Conservation (phyloP, 2,888 invertebrate genomes). For the Hofmannophila pseudospretella region DNA sequence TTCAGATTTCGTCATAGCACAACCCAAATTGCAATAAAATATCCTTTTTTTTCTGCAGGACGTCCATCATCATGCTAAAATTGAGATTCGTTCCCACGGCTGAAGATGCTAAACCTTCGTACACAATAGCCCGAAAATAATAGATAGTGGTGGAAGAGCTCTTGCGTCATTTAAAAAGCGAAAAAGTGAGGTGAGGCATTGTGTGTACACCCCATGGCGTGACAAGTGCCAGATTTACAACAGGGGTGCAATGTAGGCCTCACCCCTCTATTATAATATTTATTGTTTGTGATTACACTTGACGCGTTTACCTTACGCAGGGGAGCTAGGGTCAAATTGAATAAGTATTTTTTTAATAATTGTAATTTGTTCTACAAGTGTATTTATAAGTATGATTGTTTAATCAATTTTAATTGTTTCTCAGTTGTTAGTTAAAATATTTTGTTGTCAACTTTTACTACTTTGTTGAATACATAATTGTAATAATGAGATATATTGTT, state of each 20-base stretch:
- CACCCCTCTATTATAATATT: constrained; percentile 27
- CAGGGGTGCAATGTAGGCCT: constrained; percentile 30
- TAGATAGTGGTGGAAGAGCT: constrained; percentile 31
- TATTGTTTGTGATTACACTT: constrained; percentile 53
- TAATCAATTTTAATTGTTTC: too few relatives aligned
- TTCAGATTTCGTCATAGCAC: too few relatives aligned
- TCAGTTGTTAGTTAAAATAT: too few relatives aligned
- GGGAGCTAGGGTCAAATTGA: too few relatives aligned
- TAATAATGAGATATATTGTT: too few relatives aligned
- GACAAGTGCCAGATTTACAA: constrained; percentile 53
- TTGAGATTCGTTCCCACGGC: constrained; percentile 41
- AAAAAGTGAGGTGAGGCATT: constrained; percentile 30
- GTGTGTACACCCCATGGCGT: constrained; percentile 43
- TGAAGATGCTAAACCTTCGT: constrained; percentile 46
- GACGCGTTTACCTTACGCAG: constrained; percentile 26
- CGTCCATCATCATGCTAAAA: constrained; percentile 22
- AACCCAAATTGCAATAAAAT: neutral
- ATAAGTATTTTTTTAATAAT: too few relatives aligned
- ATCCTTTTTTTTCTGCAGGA: constrained; percentile 32
- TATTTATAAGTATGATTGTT: too few relatives aligned
- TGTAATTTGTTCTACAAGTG: too few relatives aligned
- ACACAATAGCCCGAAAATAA: constrained; percentile 34
- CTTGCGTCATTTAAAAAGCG: constrained; percentile 53
- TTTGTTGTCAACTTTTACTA: too few relatives aligned
- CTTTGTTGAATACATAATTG: too few relatives aligned